These are phyloP conservation scores for Punctoribates punctum DNA, from an alignment of 2,888 invertebrate genomes.

Conservation along the genomic window DNA sequence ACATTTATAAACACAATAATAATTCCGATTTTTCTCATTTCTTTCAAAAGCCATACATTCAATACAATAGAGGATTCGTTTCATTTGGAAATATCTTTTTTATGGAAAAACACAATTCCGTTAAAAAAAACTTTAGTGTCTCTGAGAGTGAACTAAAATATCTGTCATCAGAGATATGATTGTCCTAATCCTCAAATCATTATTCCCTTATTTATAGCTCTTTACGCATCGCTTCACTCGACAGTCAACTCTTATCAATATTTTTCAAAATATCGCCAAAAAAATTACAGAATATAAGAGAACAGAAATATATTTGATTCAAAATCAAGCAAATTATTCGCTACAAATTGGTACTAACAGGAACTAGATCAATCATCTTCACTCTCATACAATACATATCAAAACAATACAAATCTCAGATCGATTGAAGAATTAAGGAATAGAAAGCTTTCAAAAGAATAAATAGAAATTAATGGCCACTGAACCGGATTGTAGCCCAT, in stretches of 20 bases:
- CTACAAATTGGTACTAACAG: too few species aligned
- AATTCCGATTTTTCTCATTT: neutral
- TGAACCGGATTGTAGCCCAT: too few species aligned
- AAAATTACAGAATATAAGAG: neutral
- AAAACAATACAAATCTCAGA: too few species aligned
- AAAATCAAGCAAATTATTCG: too few species aligned
- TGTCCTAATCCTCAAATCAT: constrained; percentile 31
- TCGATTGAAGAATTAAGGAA: too few species aligned
- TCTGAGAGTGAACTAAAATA: neutral
- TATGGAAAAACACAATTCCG: constrained; percentile 2
- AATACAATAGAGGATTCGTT: neutral
- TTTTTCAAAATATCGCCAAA: constrained; percentile 1
- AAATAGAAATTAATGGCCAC: too few species aligned
- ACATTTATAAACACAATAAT: constrained; percentile 26
- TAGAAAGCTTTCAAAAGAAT: too few species aligned
- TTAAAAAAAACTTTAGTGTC: neutral
- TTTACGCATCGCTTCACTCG: neutral
- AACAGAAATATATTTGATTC: too few species aligned
- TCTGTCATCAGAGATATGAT: constrained; percentile 17
- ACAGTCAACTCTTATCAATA: constrained; percentile 23
- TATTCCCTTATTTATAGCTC: constrained; percentile 24
- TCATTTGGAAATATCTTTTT: constrained; percentile 16
- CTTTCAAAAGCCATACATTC: constrained; percentile 12
- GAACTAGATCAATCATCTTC: too few species aligned
- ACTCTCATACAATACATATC: too few species aligned